Percentiles rank a stretch among this genome's conserved stretches.
Evolutionary conservation across 1,140 invertebrate genomes (phyloP).

Genomic region (Triops longicaudatus): DNA sequence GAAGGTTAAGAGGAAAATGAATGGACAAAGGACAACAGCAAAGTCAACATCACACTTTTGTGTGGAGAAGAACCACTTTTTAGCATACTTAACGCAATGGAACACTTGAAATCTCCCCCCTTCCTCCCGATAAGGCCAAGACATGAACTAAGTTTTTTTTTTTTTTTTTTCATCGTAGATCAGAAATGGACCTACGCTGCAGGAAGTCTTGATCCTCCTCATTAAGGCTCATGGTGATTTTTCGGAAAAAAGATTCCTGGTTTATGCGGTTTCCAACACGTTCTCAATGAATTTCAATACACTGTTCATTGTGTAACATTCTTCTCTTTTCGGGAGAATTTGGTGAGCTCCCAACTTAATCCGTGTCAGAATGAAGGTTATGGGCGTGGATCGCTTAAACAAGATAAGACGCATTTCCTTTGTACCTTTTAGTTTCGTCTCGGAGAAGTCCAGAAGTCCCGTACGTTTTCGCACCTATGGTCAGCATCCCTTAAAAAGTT

Average conservation of each 20-base stretch:
- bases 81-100: not conserved
- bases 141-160: not conserved
- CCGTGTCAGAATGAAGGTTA: not conserved
- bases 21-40: slow-evolving; percentile 2
- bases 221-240: not conserved
- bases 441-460: not conserved
- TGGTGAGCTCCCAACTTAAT: not conserved
- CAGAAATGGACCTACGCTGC: not conserved
- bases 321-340: not conserved
- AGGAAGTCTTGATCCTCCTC: not conserved
- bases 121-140: not conserved
- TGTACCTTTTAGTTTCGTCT: not conserved
- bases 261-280: not conserved
- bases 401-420: not conserved
- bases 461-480: not conserved
- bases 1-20: not conserved
- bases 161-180: not conserved
- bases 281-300: not conserved
- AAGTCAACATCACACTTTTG: not conserved
- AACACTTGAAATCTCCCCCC: not conserved
- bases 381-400: not conserved
- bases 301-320: not conserved
- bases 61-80: not conserved
- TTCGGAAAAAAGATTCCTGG: not conserved
- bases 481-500: not conserved